Percentiles rank a stretch among this genome's conserved stretches.
Evolutionary conservation across 2,888 invertebrate genomes (phyloP).

Genomic region (Hydropsyche betteni): DNA sequence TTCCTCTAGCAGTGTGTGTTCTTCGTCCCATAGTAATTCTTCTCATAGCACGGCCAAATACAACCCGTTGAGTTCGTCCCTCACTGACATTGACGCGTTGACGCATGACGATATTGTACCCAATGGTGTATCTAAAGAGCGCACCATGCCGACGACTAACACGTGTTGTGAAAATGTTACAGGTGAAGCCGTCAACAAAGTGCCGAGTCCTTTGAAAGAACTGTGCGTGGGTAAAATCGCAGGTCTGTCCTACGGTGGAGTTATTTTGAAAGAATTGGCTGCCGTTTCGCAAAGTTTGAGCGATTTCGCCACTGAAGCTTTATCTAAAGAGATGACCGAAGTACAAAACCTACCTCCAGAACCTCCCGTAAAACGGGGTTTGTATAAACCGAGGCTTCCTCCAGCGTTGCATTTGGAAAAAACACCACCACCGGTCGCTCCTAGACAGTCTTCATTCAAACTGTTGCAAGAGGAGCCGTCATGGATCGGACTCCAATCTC

Average conservation of each 20-base stretch:
- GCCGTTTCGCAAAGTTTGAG: constrained; percentile 67
- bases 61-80: constrained; percentile 69
- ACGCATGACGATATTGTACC: constrained; percentile 59
- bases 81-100: constrained; percentile 69
- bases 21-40: constrained; percentile 68
- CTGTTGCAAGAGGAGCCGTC: constrained; percentile 60
- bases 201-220: constrained; percentile 68
- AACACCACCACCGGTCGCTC: constrained; percentile 59
- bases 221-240: constrained; percentile 73
- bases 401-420: constrained; percentile 51
- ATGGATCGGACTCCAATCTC: constrained; percentile 72
- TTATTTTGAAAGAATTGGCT: constrained; percentile 74
- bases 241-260: constrained; percentile 74
- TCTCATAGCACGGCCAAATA: constrained; percentile 76
- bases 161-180: constrained; percentile 62
- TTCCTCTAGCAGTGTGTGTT: constrained; percentile 70
- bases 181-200: constrained; percentile 54
- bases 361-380: constrained; percentile 34
- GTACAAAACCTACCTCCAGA: constrained; percentile 41
- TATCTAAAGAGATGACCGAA: constrained; percentile 51
- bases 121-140: constrained; percentile 44
- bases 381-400: constrained; percentile 50
- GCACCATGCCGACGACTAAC: constrained; percentile 58
- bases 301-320: constrained; percentile 26
- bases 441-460: constrained; percentile 62